Evolutionary conservation across 2,113 vertebrate species (phyloP).

Genomic region (Ursus arctos): DNA sequence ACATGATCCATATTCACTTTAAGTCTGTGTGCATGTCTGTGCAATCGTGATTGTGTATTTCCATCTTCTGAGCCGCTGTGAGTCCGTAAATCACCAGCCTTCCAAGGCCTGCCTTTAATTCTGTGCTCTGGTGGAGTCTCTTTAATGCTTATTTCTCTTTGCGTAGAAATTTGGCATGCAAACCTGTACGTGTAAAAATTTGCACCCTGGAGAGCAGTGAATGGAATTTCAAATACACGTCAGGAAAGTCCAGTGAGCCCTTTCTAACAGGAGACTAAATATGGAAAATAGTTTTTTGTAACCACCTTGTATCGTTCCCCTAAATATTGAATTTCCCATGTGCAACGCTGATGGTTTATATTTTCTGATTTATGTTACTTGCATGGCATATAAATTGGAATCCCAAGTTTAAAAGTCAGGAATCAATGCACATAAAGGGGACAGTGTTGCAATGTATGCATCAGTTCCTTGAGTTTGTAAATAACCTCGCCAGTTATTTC

Average conservation of each 20-base stretch:
- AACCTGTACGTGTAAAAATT: neutral
- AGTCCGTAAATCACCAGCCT: neutral
- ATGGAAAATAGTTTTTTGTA: neutral
- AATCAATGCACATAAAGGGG: rapidly evolving
- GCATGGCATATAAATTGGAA: neutral
- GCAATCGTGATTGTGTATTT: neutral
- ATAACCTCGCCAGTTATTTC: neutral
- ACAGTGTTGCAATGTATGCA: neutral
- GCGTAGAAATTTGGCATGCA: too few relatives aligned
- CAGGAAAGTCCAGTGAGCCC: neutral
- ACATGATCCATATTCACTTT: too few relatives aligned
- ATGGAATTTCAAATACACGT: neutral
- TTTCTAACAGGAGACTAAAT: neutral
- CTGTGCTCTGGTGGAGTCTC: neutral
- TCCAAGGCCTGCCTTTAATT: too few relatives aligned
- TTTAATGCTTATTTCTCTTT: neutral
- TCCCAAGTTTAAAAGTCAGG: too few relatives aligned
- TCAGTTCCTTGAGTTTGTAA: neutral
- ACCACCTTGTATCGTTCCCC: neutral
- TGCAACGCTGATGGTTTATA: neutral
- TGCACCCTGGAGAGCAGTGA: neutral
- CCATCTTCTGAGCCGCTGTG: neutral
- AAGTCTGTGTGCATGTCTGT: neutral
- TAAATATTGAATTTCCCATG: neutral
- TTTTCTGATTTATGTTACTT: neutral